A percentile compares a stretch with the other conserved stretches of the same genome.
phyloP scores from a whole-genome alignment of 2,113 vertebrate genomes.

The Pelusios castaneus region DNA sequence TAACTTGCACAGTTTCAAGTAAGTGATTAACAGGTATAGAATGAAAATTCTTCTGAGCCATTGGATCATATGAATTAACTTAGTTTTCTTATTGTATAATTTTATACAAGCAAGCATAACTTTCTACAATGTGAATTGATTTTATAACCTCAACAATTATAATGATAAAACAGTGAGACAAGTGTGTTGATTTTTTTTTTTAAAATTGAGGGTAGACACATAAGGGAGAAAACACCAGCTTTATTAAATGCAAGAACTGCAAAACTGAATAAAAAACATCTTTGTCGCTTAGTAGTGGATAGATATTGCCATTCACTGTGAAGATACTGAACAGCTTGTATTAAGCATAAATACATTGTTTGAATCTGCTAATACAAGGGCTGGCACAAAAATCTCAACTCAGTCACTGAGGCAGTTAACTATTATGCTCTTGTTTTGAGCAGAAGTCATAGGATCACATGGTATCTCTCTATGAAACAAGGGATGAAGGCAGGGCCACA shows the following conservation, averaged over 20 bases:
- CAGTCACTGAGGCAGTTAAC: not conserved
- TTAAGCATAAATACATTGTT: not conserved
- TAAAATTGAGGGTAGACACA: not conserved
- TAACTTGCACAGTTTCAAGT: rapidly evolving
- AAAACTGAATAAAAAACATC: not conserved
- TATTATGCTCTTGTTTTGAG: not conserved
- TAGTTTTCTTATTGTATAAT: not conserved
- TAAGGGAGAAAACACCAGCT: not conserved
- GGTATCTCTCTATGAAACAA: not conserved
- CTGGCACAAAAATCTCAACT: not conserved
- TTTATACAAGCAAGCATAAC: rapidly evolving
- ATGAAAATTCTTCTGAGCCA: not conserved
- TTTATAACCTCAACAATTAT: not conserved
- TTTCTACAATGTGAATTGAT: rapidly evolving
- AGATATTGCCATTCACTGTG: not conserved
- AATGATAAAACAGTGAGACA: not conserved
- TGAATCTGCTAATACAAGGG: conserved; percentile 5
- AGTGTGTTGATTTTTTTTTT: not conserved
- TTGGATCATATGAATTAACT: not conserved
- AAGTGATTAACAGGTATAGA: not conserved
- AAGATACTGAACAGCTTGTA: not conserved
- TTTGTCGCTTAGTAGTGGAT: not conserved
- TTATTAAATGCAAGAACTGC: not conserved
- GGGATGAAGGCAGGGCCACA: not conserved
- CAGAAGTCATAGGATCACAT: not conserved